These are phyloP conservation scores for Neodon shergylaensis DNA, from an alignment of 2,113 vertebrate species.

Conservation along the genomic window DNA sequence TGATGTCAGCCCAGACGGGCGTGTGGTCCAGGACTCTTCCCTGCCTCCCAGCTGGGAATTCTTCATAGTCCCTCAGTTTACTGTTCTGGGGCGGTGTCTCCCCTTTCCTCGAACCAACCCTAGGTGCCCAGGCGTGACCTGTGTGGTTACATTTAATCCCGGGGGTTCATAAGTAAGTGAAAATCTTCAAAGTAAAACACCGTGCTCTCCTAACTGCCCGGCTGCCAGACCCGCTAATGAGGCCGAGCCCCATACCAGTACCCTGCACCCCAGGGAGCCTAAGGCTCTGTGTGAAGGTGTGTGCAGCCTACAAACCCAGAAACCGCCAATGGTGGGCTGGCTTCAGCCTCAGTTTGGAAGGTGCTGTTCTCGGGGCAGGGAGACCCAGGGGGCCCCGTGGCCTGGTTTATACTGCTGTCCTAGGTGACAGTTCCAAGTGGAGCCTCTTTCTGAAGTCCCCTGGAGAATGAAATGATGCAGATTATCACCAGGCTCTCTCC, in stretches of 20 bases:
- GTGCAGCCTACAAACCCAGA: constrained; percentile 78
- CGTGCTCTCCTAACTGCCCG: neutral
- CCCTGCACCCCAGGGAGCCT: neutral
- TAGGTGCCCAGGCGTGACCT: neutral
- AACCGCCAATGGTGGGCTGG: neutral
- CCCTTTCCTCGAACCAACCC: neutral
- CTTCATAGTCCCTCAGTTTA: neutral
- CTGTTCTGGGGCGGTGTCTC: neutral
- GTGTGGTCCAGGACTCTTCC: neutral
- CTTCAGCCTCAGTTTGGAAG: neutral
- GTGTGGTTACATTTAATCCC: fast-evolving
- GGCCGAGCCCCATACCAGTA: neutral
- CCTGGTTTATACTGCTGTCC: constrained; percentile 18
- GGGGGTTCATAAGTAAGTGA: neutral
- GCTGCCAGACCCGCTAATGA: constrained; percentile 59
- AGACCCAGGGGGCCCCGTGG: neutral
- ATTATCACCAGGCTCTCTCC: neutral
- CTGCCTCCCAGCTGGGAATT: neutral
- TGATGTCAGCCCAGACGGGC: neutral
- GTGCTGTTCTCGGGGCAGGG: neutral
- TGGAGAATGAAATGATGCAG: fast-evolving
- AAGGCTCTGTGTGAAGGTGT: fast-evolving
- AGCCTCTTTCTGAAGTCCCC: neutral
- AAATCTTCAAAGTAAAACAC: constrained; percentile 37
- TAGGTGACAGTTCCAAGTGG: neutral